Evolutionary conservation across 2,888 invertebrate genomes (phyloP).

Genomic region (Caenorhabditis sp.): DNA sequence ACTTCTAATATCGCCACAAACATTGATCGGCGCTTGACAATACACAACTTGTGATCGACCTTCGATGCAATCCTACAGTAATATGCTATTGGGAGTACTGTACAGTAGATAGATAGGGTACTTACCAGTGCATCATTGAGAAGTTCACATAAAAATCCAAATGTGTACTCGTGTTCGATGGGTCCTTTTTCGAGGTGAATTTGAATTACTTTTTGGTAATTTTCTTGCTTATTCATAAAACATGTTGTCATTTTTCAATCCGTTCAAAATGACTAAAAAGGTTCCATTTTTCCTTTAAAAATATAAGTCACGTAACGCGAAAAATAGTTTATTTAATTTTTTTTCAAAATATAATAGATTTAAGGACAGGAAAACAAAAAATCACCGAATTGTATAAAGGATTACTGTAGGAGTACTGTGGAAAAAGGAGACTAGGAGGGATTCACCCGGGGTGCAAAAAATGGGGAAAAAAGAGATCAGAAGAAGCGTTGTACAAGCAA

Average conservation of each 20-base stretch:
- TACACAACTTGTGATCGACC: conserved; percentile 23
- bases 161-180: conserved; percentile 39
- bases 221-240: conserved; percentile 5
- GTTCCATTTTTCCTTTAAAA: too few species aligned
- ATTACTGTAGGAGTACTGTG: too few species aligned
- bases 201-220: conserved; percentile 33
- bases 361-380: background rate
- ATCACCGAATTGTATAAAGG: too few species aligned
- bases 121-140: conserved; percentile 22
- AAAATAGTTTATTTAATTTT: too few species aligned
- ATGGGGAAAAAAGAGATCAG: conserved; percentile 9
- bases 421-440: background rate
- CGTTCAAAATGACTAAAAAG: background rate
- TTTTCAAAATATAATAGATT: background rate
- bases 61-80: conserved; percentile 13
- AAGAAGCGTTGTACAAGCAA: conserved; percentile 25
- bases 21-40: conserved; percentile 36
- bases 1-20: conserved; percentile 53
- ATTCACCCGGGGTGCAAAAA: conserved; percentile 4
- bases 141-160: conserved; percentile 33
- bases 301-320: too few species aligned
- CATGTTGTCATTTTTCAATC: background rate
- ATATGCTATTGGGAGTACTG: too few species aligned
- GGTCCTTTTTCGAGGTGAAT: conserved; percentile 37
- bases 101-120: background rate